Evolutionary conservation across 2,888 invertebrate species (phyloP).

Genomic region (Drosophila paranaensis): DNA sequence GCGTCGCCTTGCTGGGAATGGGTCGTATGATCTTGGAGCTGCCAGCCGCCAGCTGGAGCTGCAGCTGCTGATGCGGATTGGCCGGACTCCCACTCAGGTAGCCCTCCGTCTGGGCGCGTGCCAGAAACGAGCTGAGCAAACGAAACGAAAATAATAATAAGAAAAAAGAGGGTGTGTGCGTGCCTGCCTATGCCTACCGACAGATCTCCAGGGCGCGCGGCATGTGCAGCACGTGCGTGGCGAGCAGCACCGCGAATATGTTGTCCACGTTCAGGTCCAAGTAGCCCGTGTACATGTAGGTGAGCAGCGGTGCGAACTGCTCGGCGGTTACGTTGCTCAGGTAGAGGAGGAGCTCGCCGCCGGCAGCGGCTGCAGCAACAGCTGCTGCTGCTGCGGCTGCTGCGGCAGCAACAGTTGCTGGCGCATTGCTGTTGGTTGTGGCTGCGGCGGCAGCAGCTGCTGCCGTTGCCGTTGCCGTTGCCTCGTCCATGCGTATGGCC

Average conservation of each 20-base stretch:
- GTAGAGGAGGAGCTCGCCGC: constrained; percentile 82
- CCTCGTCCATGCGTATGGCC: constrained; percentile 85
- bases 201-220: constrained; percentile 90
- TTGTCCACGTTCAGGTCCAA: constrained; percentile 89
- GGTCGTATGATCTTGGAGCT: constrained; percentile 86
- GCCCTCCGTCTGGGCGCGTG: constrained; percentile 86
- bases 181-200: constrained; percentile 81
- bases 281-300: constrained; percentile 91
- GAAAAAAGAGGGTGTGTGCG: too few species aligned
- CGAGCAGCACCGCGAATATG: constrained; percentile 89
- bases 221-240: constrained; percentile 91
- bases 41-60: constrained; percentile 20
- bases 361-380: constrained; percentile 8
- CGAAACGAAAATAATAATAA: too few species aligned
- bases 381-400: constrained; percentile 9
- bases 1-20: constrained; percentile 85
- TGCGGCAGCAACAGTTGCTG: constrained; percentile 16
- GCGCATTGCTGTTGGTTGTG: constrained; percentile 20
- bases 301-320: constrained; percentile 88
- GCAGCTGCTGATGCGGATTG: constrained; percentile 41
- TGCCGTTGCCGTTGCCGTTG: constrained; percentile 29
- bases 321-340: constrained; percentile 87
- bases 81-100: constrained; percentile 68
- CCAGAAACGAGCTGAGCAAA: constrained; percentile 86
- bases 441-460: constrained; percentile 24